Conservation (phyloP, 2,797 vertebrate species). For the Hippoglossus hippoglossus region DNA sequence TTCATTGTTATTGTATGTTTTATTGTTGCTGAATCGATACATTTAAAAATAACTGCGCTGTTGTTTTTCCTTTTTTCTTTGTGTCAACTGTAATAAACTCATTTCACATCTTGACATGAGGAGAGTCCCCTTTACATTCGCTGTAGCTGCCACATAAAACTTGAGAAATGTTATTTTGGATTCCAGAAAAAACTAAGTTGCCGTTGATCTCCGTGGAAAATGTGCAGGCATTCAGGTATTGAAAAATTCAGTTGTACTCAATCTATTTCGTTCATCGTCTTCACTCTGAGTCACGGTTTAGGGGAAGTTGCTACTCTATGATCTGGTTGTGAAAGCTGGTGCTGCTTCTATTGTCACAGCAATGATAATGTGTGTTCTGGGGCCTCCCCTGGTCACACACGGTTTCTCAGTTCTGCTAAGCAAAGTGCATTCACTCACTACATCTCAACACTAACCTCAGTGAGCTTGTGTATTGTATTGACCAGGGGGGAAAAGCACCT, state of each 20-base stretch:
- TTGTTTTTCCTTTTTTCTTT: too few species aligned
- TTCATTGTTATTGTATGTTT: too few species aligned
- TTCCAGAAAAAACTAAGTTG: constrained; percentile 41
- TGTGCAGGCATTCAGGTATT: constrained; percentile 66
- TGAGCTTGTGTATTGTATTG: constrained; percentile 21
- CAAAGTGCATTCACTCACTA: constrained; percentile 28
- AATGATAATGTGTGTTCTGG: constrained; percentile 27
- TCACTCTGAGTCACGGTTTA: constrained; percentile 75
- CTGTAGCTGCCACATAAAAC: background rate
- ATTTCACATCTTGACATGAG: background rate
- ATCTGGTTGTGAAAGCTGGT: constrained; percentile 33
- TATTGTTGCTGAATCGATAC: too few species aligned
- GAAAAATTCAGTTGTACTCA: constrained; percentile 55
- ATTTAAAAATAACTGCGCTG: too few species aligned
- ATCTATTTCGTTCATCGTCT: constrained; percentile 58
- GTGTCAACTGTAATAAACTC: background rate
- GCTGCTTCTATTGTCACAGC: constrained; percentile 28
- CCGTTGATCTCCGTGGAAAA: constrained; percentile 58
- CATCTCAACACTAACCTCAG: constrained; percentile 27
- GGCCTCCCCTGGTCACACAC: constrained; percentile 51
- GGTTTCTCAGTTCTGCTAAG: constrained; percentile 52
- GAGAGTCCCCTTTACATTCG: background rate
- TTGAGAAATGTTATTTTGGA: constrained; percentile 26
- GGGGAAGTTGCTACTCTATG: constrained; percentile 63
- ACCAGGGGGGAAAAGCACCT: background rate